Evolutionary conservation across 2,113 vertebrate genomes (phyloP).

Genomic region (Martes martes): DNA sequence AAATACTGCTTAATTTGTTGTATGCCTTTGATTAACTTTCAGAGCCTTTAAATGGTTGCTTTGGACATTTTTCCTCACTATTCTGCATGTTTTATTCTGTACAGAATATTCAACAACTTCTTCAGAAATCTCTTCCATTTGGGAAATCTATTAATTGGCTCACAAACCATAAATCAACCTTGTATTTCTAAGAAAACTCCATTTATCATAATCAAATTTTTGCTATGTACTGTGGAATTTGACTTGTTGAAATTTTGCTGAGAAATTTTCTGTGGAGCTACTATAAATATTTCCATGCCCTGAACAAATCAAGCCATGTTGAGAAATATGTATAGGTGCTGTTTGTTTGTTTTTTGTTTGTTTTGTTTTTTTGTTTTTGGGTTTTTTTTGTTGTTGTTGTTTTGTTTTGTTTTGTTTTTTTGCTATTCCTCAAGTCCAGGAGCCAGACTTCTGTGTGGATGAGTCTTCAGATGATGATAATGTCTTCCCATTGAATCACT

Average conservation of each 20-base stretch:
- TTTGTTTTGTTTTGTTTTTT: neutral
- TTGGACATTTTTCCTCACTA: neutral
- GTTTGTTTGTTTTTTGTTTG: neutral
- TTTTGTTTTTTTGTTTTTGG: too few relatives aligned
- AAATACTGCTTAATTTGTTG: neutral
- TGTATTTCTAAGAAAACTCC: neutral
- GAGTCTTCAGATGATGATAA: neutral
- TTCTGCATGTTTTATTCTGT: neutral
- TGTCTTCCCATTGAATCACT: neutral
- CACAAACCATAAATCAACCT: neutral
- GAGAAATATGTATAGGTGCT: neutral
- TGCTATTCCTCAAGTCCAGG: neutral
- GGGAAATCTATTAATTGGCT: neutral
- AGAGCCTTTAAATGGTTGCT: neutral
- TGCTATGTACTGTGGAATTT: neutral
- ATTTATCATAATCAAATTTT: neutral
- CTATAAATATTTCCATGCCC: neutral
- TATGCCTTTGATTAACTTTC: neutral
- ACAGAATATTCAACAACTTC: neutral
- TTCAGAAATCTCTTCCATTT: neutral
- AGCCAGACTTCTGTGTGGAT: neutral
- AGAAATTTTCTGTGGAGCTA: neutral
- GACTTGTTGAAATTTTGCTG: neutral
- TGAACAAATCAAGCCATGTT: neutral
- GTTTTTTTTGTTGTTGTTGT: too few relatives aligned